These are phyloP conservation scores for Hyaena hyaena DNA, from an alignment of 2,113 vertebrate genomes.

Conservation along the genomic window DNA sequence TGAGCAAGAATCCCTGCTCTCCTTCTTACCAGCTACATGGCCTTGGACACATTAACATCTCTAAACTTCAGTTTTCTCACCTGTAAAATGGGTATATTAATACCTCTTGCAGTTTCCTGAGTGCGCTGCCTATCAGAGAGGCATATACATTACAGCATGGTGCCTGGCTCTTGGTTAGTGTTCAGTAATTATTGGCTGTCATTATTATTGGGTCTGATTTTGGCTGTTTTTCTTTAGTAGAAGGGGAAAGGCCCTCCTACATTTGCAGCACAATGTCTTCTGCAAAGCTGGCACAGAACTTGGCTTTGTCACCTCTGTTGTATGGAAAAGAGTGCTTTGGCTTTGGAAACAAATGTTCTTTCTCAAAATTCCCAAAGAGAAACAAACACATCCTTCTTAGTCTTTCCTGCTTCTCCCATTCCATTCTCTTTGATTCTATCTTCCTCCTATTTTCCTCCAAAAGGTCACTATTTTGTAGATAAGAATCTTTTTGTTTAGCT, in stretches of 20 bases:
- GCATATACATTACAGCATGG: background rate
- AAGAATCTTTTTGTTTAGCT: slow-evolving; percentile 25
- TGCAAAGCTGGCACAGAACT: background rate
- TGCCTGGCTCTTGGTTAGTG: background rate
- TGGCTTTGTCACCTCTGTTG: background rate
- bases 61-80: background rate
- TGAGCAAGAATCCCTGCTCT: background rate
- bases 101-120: background rate
- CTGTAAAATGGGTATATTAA: background rate
- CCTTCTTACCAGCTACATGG: background rate
- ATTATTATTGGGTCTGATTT: background rate
- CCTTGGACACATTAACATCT: background rate
- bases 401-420: background rate
- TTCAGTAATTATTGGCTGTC: background rate
- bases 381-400: background rate
- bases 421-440: background rate
- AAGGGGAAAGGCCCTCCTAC: background rate
- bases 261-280: background rate
- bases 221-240: background rate
- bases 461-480: background rate
- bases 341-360: slow-evolving; percentile 53
- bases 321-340: background rate
- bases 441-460: background rate
- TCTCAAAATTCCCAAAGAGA: background rate
- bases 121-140: no score